A percentile compares a stretch with the other conserved stretches of the same genome.
These are phyloP conservation scores for Lepilemur septentrionalis DNA, from an alignment of 2,797 vertebrate species.

Conservation along the genomic window DNA sequence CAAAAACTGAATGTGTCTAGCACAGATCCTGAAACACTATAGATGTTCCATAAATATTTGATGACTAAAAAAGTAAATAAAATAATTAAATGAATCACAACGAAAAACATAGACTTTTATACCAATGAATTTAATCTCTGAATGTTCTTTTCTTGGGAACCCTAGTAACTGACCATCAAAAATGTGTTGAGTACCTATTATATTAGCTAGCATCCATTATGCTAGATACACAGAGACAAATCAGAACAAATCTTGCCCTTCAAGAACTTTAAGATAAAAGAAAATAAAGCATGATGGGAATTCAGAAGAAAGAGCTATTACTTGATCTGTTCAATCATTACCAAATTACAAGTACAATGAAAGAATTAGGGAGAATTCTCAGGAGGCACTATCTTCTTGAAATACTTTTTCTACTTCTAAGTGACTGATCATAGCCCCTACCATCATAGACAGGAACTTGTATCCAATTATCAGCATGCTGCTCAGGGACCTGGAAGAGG, in stretches of 20 bases:
- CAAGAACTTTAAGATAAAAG: neutral
- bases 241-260: neutral
- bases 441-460: neutral
- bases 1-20: neutral
- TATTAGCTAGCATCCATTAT: neutral
- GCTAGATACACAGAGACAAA: neutral
- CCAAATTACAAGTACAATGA: conserved; percentile 12
- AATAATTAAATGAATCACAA: neutral
- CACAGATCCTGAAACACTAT: neutral
- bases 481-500: neutral
- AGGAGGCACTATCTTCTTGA: neutral
- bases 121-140: neutral
- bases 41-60: neutral
- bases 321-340: neutral
- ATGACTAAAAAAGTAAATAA: conserved; percentile 35
- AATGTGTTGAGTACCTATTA: neutral
- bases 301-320: neutral
- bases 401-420: neutral
- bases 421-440: neutral
- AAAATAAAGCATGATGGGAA: neutral
- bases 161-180: neutral
- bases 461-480: neutral
- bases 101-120: neutral
- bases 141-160: neutral
- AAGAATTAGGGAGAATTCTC: neutral